A percentile compares a stretch with the other conserved stretches of the same genome.
These are phyloP conservation scores for Piscicola geometra DNA, from an alignment of 2,888 invertebrate species.

Conservation along the genomic window DNA sequence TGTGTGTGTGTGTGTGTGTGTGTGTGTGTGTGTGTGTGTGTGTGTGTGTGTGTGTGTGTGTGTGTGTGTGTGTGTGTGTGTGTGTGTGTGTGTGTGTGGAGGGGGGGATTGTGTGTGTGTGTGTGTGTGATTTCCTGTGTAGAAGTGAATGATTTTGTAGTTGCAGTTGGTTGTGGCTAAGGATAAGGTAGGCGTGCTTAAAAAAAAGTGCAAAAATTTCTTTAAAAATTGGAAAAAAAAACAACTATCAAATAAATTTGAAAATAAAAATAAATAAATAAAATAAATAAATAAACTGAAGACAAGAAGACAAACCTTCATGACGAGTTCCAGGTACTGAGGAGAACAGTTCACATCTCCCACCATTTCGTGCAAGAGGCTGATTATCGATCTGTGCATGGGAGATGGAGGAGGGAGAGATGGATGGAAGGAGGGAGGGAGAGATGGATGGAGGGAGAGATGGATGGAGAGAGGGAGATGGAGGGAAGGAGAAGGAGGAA, in stretches of 20 bases:
- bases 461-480: background rate
- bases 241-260: too few species aligned
- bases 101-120: background rate
- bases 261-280: background rate
- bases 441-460: background rate
- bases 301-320: slow-evolving; percentile 52
- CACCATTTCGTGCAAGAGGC: slow-evolving; percentile 79
- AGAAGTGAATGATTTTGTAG: too few species aligned
- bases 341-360: slow-evolving; percentile 61
- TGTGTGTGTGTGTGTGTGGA: background rate
- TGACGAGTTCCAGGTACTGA: slow-evolving; percentile 57
- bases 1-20: background rate
- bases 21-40: background rate
- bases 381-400: slow-evolving; percentile 71
- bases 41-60: too few species aligned
- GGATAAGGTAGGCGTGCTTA: too few species aligned
- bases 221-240: background rate
- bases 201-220: too few species aligned
- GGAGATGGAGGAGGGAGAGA: background rate
- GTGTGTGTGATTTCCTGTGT: too few species aligned
- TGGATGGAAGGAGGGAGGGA: background rate
- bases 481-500: background rate
- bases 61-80: too few species aligned
- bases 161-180: too few species aligned
- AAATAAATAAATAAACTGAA: background rate